These are phyloP conservation scores for Charanyca ferruginea DNA, from an alignment of 2,888 invertebrate genomes.

Conservation along the genomic window DNA sequence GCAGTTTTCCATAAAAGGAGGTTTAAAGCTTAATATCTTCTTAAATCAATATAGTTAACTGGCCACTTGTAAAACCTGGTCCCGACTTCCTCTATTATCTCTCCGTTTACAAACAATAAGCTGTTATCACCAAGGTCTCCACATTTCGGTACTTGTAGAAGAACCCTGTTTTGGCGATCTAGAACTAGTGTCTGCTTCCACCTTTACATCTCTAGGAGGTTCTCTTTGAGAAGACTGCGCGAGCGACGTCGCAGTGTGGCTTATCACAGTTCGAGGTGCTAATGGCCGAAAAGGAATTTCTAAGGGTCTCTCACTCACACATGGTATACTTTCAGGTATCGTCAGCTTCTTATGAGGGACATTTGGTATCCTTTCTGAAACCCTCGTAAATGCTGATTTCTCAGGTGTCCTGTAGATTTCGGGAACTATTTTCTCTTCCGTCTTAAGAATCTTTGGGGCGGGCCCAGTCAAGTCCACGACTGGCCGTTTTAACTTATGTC, in stretches of 20 bases:
- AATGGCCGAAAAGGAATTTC: constrained; percentile 40
- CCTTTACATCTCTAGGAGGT: constrained; percentile 61
- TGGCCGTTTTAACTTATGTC: constrained; percentile 84
- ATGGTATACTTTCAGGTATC: constrained; percentile 81
- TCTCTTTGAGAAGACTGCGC: constrained; percentile 76
- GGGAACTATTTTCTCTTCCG: constrained; percentile 73
- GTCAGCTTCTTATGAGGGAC: constrained; percentile 74
- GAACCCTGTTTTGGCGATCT: constrained; percentile 82
- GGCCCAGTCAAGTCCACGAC: constrained; percentile 78
- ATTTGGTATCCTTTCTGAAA: constrained; percentile 70
- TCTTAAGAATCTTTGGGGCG: constrained; percentile 76
- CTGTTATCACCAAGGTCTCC: constrained; percentile 84
- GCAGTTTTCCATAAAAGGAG: constrained; percentile 26
- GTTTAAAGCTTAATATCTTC: constrained; percentile 22
- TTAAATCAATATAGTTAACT: constrained; percentile 7
- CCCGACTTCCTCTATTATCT: background rate
- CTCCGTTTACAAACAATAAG: background rate
- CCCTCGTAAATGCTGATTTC: constrained; percentile 78
- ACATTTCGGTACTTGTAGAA: constrained; percentile 82
- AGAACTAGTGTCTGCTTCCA: constrained; percentile 77
- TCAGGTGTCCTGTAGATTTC: constrained; percentile 68
- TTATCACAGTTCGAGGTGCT: constrained; percentile 81
- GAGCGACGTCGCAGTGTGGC: constrained; percentile 85
- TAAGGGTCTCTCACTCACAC: constrained; percentile 69
- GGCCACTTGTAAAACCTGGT: constrained; percentile 4